Base-by-base conservation (phyloP, 2,113 vertebrate species). In the Calidris pugnax region DNA sequence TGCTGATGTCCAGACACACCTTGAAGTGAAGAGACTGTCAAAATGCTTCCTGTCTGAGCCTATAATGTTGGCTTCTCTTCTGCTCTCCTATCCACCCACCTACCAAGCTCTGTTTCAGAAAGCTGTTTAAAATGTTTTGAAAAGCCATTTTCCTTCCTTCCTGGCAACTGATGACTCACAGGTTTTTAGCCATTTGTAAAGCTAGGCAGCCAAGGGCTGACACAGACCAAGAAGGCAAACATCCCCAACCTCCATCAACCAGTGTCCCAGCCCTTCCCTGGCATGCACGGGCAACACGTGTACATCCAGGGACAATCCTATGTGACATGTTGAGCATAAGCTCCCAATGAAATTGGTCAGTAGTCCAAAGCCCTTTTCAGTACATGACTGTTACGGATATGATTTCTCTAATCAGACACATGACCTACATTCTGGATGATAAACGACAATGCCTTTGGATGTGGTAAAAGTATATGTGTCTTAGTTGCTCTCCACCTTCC, bases 371-470 rank as follows among this genome's bases (percentile, higher is more conserved):
- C 23, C n/a, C 35, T 88, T 79, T 83, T 10, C 57, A 71, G 5
- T 24, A 22, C 18, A 0, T 11, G 33, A 13, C 26, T 79, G 24
- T 23, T 47, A 11, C 0, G 9, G 53, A 12, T 76, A 5, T 23
- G 53, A 66, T 30, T 90, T 39, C 57, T 76, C 18, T 2, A 64
- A 43, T 80, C 79, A 94, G 63, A 90, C 57, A 43, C 62, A 51
- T 82, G 86, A 94, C 82, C 93, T 85, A 93, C 51, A 63, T 87
- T 93, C 69, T 7, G 66, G 53, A 27, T 72, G 75, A 55, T 4
- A 0, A 30, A 68, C 41, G 11, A 45, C 20, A 50, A 79, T 67
- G 39, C 45, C 51, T 91, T 82, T 63, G 74, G 71, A 71, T 56
- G 33, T 27, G 2, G 0, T 10, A 20, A 64, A 64, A 79, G 15